A percentile compares a stretch with the other conserved stretches of the same genome.
Evolutionary conservation across 92 coral and sea anemone genomes (phyloP).

Genomic region (Zoanthus solanderi): DNA sequence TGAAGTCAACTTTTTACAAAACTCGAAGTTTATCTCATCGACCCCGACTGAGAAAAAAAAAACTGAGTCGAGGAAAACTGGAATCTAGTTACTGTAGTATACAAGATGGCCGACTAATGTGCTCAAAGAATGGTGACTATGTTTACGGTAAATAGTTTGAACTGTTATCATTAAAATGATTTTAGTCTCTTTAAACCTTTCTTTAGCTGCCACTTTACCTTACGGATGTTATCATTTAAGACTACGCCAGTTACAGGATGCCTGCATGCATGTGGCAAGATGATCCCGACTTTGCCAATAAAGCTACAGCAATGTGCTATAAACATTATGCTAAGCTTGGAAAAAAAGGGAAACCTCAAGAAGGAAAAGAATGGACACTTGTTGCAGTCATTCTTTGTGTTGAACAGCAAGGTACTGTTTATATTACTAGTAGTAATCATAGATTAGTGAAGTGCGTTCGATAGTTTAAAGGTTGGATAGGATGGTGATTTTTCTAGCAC

Average conservation of each 20-base stretch:
- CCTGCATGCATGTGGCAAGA: constrained; percentile 64
- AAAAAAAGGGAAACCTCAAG: constrained; percentile 94
- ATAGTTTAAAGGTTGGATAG: no score
- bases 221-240: no score
- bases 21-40: not conserved
- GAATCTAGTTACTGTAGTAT: constrained; percentile 5
- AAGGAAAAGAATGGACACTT: constrained; percentile 86
- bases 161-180: no score
- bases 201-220: no score
- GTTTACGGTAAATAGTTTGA: no score
- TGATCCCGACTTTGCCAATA: constrained; percentile 71
- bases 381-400: constrained; percentile 85
- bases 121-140: no score
- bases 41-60: not conserved
- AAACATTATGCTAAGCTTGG: constrained; percentile 76
- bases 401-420: constrained; percentile 42
- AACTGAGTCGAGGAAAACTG: not conserved
- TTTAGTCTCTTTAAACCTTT: no score
- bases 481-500: no score
- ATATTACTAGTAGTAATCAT: no score
- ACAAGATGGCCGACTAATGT: constrained; percentile 72
- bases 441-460: no score
- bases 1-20: not conserved
- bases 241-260: not conserved
- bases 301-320: constrained; percentile 77